Evolutionary conservation across 2,888 invertebrate species (phyloP).

Genomic region (Parochlus steinenii): DNA sequence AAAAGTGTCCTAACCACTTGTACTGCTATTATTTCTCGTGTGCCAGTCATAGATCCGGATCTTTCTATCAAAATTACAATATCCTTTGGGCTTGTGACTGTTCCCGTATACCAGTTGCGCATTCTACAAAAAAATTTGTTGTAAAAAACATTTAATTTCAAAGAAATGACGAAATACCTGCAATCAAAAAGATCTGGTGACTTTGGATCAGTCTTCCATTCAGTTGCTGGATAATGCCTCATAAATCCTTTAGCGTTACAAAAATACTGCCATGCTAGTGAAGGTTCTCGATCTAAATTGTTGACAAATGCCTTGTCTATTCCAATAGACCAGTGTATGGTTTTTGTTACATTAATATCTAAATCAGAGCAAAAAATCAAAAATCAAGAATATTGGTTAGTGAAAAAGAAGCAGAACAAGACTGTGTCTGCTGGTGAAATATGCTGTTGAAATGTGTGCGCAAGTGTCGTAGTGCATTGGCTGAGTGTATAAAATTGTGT

Average conservation of each 20-base stretch:
- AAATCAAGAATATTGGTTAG: neutral
- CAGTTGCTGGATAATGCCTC: constrained; percentile 40
- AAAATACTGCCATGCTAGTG: constrained; percentile 45
- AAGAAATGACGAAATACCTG: neutral
- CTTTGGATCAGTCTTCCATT: constrained; percentile 8
- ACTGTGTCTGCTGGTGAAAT: neutral
- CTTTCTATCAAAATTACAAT: constrained; percentile 44
- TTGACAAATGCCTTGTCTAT: constrained; percentile 34
- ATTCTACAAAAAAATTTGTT: constrained; percentile 13
- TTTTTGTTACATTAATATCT: constrained; percentile 35
- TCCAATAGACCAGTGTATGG: constrained; percentile 40
- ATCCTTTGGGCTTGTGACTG: constrained; percentile 12
- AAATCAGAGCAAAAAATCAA: constrained; percentile 16
- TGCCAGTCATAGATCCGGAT: constrained; percentile 46
- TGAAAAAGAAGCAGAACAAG: neutral
- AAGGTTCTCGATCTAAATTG: constrained; percentile 35
- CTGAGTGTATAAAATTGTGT: no score
- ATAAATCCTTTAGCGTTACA: constrained; percentile 45
- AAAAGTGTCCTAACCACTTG: constrained; percentile 11
- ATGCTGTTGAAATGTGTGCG: no score
- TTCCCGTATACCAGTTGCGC: constrained; percentile 12
- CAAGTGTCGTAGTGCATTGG: no score
- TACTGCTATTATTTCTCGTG: constrained; percentile 3
- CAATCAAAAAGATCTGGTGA: no score
- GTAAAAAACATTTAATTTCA: neutral